phyloP scores from a whole-genome alignment of 2,797 vertebrate genomes.

The Peromyscus attwateri region DNA sequence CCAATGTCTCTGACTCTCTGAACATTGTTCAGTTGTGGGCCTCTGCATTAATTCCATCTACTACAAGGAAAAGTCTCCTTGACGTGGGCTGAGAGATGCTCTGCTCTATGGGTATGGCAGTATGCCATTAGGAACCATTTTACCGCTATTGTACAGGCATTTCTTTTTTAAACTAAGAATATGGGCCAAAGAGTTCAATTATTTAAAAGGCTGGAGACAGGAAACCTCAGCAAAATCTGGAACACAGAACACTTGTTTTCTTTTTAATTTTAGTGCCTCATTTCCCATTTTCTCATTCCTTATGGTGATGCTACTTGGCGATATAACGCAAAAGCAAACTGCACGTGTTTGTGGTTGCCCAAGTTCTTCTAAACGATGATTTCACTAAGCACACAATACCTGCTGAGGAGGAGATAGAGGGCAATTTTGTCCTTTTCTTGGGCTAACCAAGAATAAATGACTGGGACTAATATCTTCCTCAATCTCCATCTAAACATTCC shows the following conservation, averaged over 20 bases:
- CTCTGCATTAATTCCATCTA: neutral
- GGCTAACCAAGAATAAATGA: neutral
- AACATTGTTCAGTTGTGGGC: no score
- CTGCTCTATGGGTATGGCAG: no score
- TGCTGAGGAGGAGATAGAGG: neutral
- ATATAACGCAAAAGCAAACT: conserved; percentile 5
- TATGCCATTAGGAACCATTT: neutral
- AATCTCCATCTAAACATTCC: neutral
- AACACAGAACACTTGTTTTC: neutral
- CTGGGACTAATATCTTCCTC: neutral
- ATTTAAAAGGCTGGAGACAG: neutral
- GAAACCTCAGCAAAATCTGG: neutral
- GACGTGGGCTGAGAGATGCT: neutral
- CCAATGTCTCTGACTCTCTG: neutral
- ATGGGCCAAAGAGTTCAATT: neutral
- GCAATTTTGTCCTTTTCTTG: conserved; percentile 32
- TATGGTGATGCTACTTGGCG: neutral
- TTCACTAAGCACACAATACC: neutral
- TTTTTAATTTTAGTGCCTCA: neutral
- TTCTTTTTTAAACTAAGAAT: neutral
- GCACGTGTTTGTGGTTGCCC: neutral
- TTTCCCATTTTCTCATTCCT: conserved; percentile 29
- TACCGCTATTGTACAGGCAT: neutral
- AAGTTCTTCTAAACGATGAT: neutral
- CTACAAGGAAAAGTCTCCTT: neutral